Evolutionary conservation across 2,797 vertebrate genomes (phyloP).

Genomic region (Coreius guichenoti): DNA sequence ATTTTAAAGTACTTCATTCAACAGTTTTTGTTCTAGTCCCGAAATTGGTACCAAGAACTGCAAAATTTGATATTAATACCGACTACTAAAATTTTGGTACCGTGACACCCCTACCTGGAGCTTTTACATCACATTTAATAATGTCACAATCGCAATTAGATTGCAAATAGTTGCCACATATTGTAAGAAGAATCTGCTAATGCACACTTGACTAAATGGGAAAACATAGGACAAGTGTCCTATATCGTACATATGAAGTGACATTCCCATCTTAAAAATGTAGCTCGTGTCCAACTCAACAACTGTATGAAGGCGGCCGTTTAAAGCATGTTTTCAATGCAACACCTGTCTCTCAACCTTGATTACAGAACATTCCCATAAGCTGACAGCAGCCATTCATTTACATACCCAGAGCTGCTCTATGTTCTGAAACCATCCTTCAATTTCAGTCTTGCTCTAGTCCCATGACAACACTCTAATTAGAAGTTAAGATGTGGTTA

Average conservation of each 20-base stretch:
- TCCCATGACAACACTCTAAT: conserved; percentile 27
- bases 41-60: neutral
- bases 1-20: neutral
- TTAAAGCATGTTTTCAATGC: conserved; percentile 3
- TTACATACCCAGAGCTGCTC: conserved; percentile 15
- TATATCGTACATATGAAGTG: neutral
- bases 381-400: conserved; percentile 13
- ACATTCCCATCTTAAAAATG: neutral
- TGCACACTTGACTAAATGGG: neutral
- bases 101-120: too few relatives aligned
- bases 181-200: neutral
- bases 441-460: neutral
- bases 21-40: too few relatives aligned
- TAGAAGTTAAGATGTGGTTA: conserved; percentile 25
- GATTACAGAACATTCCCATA: conserved; percentile 21
- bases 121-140: too few relatives aligned
- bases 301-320: neutral
- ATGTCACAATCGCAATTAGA: neutral
- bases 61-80: too few relatives aligned
- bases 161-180: neutral
- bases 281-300: neutral
- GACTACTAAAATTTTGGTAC: too few relatives aligned
- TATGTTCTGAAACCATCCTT: neutral
- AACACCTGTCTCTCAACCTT: conserved; percentile 2
- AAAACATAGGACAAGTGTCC: neutral